Conservation (phyloP, 2,797 vertebrate genomes). For the Hypotaenidia okinawae region DNA sequence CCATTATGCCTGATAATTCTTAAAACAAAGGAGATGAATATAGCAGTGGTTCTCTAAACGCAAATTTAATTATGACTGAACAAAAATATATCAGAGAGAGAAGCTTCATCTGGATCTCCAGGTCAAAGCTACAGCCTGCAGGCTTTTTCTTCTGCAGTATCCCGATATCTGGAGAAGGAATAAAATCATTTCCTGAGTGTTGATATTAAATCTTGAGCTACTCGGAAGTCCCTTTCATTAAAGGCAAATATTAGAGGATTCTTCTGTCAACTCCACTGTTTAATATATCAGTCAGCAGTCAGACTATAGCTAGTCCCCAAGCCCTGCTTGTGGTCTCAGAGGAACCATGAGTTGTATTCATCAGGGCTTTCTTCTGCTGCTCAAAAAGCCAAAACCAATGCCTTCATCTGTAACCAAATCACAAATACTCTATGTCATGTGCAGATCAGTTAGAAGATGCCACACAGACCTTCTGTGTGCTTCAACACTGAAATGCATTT, state of each 20-base stretch:
- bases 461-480: fast-evolving
- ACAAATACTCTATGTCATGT: not conserved
- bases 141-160: not conserved
- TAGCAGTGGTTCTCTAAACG: not conserved
- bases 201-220: not conserved
- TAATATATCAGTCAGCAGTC: not conserved
- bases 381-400: not conserved
- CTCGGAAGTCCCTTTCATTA: not conserved
- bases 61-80: not conserved
- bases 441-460: not conserved
- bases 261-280: not conserved
- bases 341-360: not conserved
- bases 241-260: not conserved
- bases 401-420: not conserved
- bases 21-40: not conserved
- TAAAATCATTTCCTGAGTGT: not conserved
- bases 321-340: not conserved
- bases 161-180: not conserved
- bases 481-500: not conserved
- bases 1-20: not conserved
- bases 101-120: not conserved
- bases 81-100: not conserved
- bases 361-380: not conserved
- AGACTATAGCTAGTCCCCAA: not conserved
- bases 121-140: not conserved